These are phyloP conservation scores for Halictus ligatus DNA, from an alignment of 2,888 invertebrate genomes.

Conservation along the genomic window DNA sequence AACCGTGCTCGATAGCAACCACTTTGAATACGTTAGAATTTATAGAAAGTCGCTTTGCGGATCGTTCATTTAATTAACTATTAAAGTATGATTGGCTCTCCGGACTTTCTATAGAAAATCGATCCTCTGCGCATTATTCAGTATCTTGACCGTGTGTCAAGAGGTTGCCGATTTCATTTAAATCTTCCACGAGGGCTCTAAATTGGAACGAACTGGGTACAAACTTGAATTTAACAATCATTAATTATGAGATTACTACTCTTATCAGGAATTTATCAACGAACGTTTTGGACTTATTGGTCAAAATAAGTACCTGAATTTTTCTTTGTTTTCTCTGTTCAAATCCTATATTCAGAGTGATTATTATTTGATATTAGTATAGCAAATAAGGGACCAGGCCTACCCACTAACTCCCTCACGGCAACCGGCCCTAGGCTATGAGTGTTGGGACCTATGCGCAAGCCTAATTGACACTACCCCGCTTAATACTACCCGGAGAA, in stretches of 20 bases:
- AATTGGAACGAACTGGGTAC: neutral
- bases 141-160: neutral
- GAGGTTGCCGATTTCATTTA: conserved; percentile 4
- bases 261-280: neutral
- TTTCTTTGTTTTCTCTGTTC: neutral
- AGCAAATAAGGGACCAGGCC: too few relatives aligned
- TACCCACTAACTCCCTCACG: too few relatives aligned
- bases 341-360: too few relatives aligned
- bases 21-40: neutral
- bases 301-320: neutral
- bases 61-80: conserved; percentile 11
- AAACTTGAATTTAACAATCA: too few relatives aligned
- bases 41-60: neutral
- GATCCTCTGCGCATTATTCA: conserved; percentile 55
- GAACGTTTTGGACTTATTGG: neutral
- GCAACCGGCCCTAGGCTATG: too few relatives aligned
- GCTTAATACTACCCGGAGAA: too few relatives aligned
- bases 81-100: conserved; percentile 6
- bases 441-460: too few relatives aligned
- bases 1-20: neutral
- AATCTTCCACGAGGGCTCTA: neutral
- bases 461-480: too few relatives aligned
- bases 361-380: too few relatives aligned
- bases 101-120: conserved; percentile 47
- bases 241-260: too few relatives aligned